Evolutionary conservation across 1,140 invertebrate genomes (phyloP).

Genomic region (Drosophila orosa): DNA sequence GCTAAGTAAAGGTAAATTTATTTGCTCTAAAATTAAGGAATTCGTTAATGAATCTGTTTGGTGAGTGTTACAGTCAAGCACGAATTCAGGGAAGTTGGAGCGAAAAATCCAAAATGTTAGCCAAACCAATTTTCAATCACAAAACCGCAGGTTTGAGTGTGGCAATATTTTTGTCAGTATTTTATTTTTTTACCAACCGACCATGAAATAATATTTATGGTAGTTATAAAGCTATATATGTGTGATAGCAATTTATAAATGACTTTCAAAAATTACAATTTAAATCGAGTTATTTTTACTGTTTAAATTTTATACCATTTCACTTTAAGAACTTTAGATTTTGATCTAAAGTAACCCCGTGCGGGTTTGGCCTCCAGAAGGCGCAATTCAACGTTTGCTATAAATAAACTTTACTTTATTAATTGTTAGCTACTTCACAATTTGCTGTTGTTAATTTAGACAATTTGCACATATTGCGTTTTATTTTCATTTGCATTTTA

Average conservation of each 20-base stretch:
- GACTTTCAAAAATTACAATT: neutral
- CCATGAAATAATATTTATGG: neutral
- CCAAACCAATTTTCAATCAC: conserved; percentile 1
- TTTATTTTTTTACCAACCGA: neutral
- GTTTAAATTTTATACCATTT: neutral
- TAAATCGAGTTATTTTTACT: neutral
- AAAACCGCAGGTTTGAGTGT: neutral
- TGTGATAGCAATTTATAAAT: neutral
- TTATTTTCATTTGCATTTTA: conserved; percentile 37
- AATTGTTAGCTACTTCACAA: conserved; percentile 11
- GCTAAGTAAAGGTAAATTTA: conserved; percentile 44
- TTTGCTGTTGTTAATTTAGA: conserved; percentile 43
- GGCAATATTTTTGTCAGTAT: neutral
- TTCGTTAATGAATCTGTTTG: conserved; percentile 30
- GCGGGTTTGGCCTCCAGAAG: neutral
- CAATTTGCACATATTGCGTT: conserved; percentile 42
- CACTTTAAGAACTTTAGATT: neutral
- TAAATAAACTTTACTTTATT: conserved; percentile 16
- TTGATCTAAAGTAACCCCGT: neutral
- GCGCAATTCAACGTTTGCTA: neutral
- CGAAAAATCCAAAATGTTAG: conserved; percentile 11
- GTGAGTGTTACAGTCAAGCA: conserved; percentile 29
- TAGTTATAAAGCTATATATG: neutral
- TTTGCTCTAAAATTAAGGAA: conserved; percentile 15
- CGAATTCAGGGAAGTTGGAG: conserved; percentile 11